Percentiles rank a stretch among this genome's conserved stretches.
phyloP scores from a whole-genome alignment of 1,140 invertebrate genomes.

The Episyrphus balteatus region DNA sequence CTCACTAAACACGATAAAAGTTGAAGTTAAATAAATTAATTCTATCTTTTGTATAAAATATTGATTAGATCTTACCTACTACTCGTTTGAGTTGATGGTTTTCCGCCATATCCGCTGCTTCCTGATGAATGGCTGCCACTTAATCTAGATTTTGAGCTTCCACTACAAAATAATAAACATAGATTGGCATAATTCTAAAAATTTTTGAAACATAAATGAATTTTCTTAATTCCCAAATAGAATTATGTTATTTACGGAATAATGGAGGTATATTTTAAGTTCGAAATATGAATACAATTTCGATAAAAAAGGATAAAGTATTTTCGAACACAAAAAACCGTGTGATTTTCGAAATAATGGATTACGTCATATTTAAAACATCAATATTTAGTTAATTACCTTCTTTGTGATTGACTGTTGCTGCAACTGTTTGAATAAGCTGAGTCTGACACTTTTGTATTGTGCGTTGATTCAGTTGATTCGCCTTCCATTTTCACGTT shows the following conservation, averaged over 20 bases:
- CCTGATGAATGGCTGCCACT: conserved; percentile 63
- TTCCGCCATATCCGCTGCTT: conserved; percentile 65
- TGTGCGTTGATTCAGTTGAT: conserved; percentile 33
- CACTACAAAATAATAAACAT: conserved; percentile 40
- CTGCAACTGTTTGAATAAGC: conserved; percentile 66
- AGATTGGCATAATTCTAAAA: no score
- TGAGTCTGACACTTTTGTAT: conserved; percentile 60
- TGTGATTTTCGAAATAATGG: no score
- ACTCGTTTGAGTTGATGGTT: conserved; percentile 43
- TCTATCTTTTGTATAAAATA: conserved; percentile 4
- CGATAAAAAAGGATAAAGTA: no score
- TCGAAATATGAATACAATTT: no score
- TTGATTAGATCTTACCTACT: conserved; percentile 38
- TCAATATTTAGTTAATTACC: conserved; percentile 38
- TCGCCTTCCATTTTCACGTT: conserved; percentile 28
- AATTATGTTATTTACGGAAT: no score
- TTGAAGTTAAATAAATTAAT: background rate
- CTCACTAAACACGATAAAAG: conserved; percentile 25
- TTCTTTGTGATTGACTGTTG: conserved; percentile 62
- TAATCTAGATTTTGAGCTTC: conserved; percentile 62
- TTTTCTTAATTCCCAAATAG: no score
- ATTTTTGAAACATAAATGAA: no score
- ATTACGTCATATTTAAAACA: no score
- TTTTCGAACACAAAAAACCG: no score
- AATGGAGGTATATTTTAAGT: no score